Base-by-base conservation (phyloP, 2,797 vertebrate species). In the Eulemur mongoz region DNA sequence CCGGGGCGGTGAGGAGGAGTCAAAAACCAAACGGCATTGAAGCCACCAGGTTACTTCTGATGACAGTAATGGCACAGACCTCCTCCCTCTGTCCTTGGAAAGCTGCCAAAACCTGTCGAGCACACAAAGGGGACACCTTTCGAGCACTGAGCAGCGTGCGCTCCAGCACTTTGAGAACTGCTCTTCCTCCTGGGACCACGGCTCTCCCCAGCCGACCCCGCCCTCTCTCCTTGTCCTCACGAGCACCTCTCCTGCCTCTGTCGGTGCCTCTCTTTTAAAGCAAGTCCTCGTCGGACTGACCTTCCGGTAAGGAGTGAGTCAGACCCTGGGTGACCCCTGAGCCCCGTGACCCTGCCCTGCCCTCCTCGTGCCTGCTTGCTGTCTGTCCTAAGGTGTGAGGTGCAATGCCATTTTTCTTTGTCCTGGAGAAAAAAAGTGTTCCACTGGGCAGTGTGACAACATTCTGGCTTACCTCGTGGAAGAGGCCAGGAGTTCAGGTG, bases 61-160 rank as follows among this genome's bases (percentile, higher is more conserved):
- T 72, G 11, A 50, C 8, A 84, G 32, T 81, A 57, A 67, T 25
- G 27, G 35, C n/a, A 69, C 15, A 38, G 4, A 15, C 30, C 69
- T 82, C 23, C 65, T 70, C 35, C 63, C 43, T 63, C 48, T 32
- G 59, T 93, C 79, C 43, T 10, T 54, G 38, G 27, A 63, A 85
- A 52, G n/a, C 30, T 30, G 70, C 27, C 15, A 32, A 45, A 14
- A 45, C 79, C 8, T 17, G 40, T 57, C 30, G 14, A 18, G 57
- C 50, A n/a, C 12, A 23, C n/a, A 20, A 35, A 61, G 15, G 12
- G 59, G 25, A 18, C 12, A 1, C 18, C 13, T 2, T 18, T 40
- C 15, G 32, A 35, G 4, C 9, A 5, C 1, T 4, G 4, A 8
- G 43, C 43, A 9, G 8, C 8, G 43, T 43, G 43, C 9, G 40